Base-by-base conservation (phyloP, 2,113 vertebrate genomes). In the Oryzias celebensis region DNA sequence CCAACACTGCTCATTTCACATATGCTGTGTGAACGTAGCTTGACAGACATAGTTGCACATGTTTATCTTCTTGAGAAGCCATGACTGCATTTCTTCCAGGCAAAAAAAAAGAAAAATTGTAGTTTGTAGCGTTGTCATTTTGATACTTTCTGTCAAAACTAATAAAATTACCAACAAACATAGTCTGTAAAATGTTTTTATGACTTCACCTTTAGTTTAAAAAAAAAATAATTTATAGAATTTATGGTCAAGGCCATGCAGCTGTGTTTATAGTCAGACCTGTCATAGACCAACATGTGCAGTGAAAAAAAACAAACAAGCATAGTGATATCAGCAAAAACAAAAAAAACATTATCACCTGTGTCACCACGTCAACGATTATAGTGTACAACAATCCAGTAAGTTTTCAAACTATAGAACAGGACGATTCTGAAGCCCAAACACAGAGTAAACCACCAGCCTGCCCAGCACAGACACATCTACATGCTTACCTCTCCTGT, bases 401-500 rank as follows among this genome's bases (percentile, higher is more conserved):
- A 58, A 81, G 59, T 26, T 55, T 36, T 22, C 15, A 68, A 61
- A 56, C 62, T 1, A 73, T 71, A 65, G 20, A 17, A 23, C 59
- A 50, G 18, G 45, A 16, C 18, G 15, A 2, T 49, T 36, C 43
- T 47, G 22, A 22, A 64, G 73, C 56, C 43, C 31, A 41, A 64
- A 64, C 72, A 83, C 73, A 82, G 55, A 66, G 48, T 47, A 36
- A 77, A 66, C 74, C 24, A 69, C 28, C 52, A 26, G 69, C 50
- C 54, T 51, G 52, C 68, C 51, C 47, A 62, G 28, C 64, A 23
- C 66, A 51, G 16, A 83, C 71, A 78, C 47, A 64, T 4, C 61
- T 16, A 42, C 36, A 61, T 12, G 82, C 90, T 82, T 89, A 92
- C 90, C 90, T 92, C 86, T 88, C 70, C 78, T 91, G 80, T 62